Evolutionary conservation across 2,888 invertebrate species (phyloP).

Genomic region (Parapristionchus giblindavisi): DNA sequence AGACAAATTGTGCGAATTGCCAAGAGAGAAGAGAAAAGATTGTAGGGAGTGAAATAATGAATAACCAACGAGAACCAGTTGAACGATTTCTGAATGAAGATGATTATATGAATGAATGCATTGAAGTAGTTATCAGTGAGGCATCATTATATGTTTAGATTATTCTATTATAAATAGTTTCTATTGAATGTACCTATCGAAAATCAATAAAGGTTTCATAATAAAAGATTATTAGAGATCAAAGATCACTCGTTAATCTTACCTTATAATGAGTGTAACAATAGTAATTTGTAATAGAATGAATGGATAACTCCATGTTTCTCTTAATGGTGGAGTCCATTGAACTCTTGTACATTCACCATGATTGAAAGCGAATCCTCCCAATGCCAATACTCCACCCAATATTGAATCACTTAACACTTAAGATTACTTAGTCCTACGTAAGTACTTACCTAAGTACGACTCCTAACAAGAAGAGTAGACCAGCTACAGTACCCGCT

Average conservation of each 20-base stretch:
- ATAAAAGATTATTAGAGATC: background rate
- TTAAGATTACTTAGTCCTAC: constrained; percentile 63
- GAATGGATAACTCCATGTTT: constrained; percentile 86
- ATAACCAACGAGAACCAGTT: constrained; percentile 61
- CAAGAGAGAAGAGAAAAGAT: constrained; percentile 72
- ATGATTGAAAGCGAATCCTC: constrained; percentile 84
- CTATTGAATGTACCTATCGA: no score
- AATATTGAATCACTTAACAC: constrained; percentile 77
- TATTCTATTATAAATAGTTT: no score
- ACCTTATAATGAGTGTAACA: constrained; percentile 75
- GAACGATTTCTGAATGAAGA: constrained; percentile 43
- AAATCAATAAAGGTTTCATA: constrained; percentile 10
- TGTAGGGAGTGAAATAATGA: constrained; percentile 63
- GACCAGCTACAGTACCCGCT: constrained; percentile 79
- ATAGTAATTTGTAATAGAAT: constrained; percentile 81
- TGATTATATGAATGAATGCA: constrained; percentile 2
- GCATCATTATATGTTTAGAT: no score
- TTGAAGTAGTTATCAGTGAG: no score
- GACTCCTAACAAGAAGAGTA: constrained; percentile 77
- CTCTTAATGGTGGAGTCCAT: constrained; percentile 85
- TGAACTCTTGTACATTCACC: constrained; percentile 83
- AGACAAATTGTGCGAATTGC: constrained; percentile 82
- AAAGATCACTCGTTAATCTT: constrained; percentile 19
- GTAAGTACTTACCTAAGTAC: constrained; percentile 71
- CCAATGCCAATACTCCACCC: constrained; percentile 79